phyloP scores from a whole-genome alignment of 2,888 invertebrate genomes.

The Clepsis dumicolana region DNA sequence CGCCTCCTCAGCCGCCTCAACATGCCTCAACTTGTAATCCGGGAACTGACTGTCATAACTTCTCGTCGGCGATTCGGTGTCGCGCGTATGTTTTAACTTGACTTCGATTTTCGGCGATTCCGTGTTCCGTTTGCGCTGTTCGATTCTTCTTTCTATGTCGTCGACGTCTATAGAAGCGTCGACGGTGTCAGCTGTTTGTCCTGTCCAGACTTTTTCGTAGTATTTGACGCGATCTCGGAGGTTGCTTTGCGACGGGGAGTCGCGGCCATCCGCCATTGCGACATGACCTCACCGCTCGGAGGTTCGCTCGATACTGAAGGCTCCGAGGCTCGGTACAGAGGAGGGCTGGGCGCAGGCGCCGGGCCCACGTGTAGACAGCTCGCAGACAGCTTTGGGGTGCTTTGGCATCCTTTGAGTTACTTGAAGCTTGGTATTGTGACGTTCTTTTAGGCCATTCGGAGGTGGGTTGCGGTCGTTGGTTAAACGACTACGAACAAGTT shows the following conservation, averaged over 20 bases:
- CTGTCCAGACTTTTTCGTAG: conserved; percentile 93
- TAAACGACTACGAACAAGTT: neutral
- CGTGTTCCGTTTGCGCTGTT: conserved; percentile 83
- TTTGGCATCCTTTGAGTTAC: conserved; percentile 20
- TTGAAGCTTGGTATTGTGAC: neutral
- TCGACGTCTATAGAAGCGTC: conserved; percentile 84
- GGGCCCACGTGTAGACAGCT: conserved; percentile 72
- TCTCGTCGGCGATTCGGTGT: conserved; percentile 79
- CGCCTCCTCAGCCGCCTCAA: conserved; percentile 67
- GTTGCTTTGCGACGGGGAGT: conserved; percentile 82
- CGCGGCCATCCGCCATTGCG: conserved; percentile 83
- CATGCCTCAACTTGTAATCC: conserved; percentile 80
- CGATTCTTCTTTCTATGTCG: conserved; percentile 87
- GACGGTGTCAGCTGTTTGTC: conserved; percentile 74
- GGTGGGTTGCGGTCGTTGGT: neutral
- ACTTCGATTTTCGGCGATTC: conserved; percentile 87
- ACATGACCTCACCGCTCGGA: conserved; percentile 80
- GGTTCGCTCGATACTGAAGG: conserved; percentile 82
- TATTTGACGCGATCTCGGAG: conserved; percentile 91
- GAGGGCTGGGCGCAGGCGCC: conserved; percentile 63
- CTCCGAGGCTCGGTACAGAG: conserved; percentile 46
- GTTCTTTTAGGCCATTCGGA: neutral
- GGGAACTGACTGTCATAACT: conserved; percentile 72
- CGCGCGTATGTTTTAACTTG: conserved; percentile 85
- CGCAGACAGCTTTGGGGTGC: conserved; percentile 57